phyloP scores from a whole-genome alignment of 2,888 invertebrate genomes.

The Alviniconcha strummeri region DNA sequence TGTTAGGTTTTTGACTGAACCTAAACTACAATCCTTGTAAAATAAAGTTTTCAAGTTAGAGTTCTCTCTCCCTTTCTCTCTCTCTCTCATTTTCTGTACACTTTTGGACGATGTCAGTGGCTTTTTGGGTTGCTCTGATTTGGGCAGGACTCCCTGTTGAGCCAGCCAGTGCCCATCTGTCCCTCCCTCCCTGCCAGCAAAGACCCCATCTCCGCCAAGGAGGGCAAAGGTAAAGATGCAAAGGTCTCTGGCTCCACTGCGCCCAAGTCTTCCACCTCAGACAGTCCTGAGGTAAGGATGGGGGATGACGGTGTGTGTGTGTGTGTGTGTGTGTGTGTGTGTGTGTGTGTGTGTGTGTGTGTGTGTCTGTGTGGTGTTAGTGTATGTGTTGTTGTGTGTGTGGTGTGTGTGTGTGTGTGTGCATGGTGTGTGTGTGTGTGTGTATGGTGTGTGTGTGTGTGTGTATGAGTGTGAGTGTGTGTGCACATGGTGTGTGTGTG shows the following conservation, averaged over 20 bases:
- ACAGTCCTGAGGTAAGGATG: slow-evolving; percentile 19
- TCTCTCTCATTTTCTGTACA: too few species aligned
- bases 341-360: neutral
- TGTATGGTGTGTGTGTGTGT: neutral
- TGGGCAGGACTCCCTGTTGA: slow-evolving; percentile 50
- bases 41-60: too few species aligned
- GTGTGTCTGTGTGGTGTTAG: neutral
- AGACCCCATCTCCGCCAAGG: neutral
- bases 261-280: neutral
- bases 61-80: too few species aligned
- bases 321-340: neutral
- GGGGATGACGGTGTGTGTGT: neutral
- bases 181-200: neutral
- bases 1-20: too few species aligned
- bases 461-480: neutral
- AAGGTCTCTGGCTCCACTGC: slow-evolving; percentile 17
- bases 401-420: neutral
- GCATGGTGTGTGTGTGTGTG: neutral
- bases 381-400: neutral
- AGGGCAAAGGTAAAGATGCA: slow-evolving; percentile 9
- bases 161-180: slow-evolving; percentile 50
- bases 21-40: too few species aligned
- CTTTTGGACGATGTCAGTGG: too few species aligned
- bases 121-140: too few species aligned
- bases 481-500: too few species aligned